Conservation (phyloP, 37 sponge, comb jelly and placozoan species). For the Geodia barretti region DNA sequence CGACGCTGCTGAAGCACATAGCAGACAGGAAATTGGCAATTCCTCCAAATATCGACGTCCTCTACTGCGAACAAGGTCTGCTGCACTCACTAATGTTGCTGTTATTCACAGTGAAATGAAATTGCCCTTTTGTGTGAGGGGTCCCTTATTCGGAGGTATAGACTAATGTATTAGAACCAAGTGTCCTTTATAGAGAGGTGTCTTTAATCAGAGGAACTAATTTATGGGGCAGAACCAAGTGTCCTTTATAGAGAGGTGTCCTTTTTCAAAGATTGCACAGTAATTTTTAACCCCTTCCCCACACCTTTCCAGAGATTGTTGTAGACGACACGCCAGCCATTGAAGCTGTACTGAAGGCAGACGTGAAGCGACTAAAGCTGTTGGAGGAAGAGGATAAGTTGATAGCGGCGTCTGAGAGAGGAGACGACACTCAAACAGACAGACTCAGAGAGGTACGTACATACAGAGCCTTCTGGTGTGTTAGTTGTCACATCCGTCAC, state of each 20-base stretch:
- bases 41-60: conserved; percentile 91
- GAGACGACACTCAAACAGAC: conserved; percentile 68
- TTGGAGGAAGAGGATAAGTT: conserved; percentile 76
- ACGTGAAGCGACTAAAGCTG: conserved; percentile 75
- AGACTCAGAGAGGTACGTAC: conserved; percentile 41
- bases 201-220: conserved; percentile 48
- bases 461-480: neutral
- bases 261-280: too few relatives aligned
- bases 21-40: conserved; percentile 85
- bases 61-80: conserved; percentile 93
- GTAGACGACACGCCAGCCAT: conserved; percentile 89
- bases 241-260: neutral
- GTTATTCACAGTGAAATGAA: too few relatives aligned
- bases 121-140: too few relatives aligned
- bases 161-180: neutral
- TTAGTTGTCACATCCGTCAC: too few relatives aligned
- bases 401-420: conserved; percentile 52
- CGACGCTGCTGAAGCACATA: conserved; percentile 93
- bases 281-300: too few relatives aligned
- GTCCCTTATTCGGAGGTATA: too few relatives aligned
- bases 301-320: conserved; percentile 66
- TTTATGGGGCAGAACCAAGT: conserved; percentile 58
- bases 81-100: neutral
- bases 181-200: neutral
- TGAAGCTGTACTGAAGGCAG: conserved; percentile 88